Conservation (phyloP, 92 coral and sea anemone species). For the Pocillopora meandrina region DNA sequence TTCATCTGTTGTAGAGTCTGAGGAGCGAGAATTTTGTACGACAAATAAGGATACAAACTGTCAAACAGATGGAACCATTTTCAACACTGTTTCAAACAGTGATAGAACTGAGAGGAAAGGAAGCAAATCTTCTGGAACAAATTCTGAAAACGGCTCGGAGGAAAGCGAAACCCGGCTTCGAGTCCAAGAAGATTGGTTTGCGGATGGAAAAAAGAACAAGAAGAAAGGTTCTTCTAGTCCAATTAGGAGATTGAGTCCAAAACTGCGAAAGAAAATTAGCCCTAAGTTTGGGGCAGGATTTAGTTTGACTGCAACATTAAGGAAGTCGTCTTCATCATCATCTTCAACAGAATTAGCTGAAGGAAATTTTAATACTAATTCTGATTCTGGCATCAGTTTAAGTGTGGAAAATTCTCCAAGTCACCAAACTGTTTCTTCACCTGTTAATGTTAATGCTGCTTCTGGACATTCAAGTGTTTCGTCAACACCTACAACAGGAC, state of each 20-base stretch:
- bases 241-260: constrained; percentile 62
- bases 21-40: not conserved
- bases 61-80: not conserved
- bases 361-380: constrained; percentile 60
- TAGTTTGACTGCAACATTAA: constrained; percentile 45
- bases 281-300: constrained; percentile 66
- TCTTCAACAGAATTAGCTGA: constrained; percentile 79
- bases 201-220: constrained; percentile 61
- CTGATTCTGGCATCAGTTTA: constrained; percentile 82
- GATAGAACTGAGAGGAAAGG: constrained; percentile 6
- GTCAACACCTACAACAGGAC: constrained; percentile 67
- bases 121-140: constrained; percentile 28
- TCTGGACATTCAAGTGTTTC: constrained; percentile 71
- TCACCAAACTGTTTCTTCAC: constrained; percentile 45
- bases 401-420: constrained; percentile 62
- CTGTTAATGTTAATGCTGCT: constrained; percentile 42
- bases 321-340: constrained; percentile 75
- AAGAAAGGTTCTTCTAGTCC: constrained; percentile 59
- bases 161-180: constrained; percentile 46
- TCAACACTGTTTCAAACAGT: not conserved
- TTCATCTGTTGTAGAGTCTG: not conserved
- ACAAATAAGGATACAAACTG: constrained; percentile 14
- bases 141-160: constrained; percentile 44
- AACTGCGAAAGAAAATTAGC: constrained; percentile 49
- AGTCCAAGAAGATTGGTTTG: constrained; percentile 87